A percentile compares a stretch with the other conserved stretches of the same genome.
Evolutionary conservation across 2,888 invertebrate species (phyloP).

Genomic region (Panopea generosa): DNA sequence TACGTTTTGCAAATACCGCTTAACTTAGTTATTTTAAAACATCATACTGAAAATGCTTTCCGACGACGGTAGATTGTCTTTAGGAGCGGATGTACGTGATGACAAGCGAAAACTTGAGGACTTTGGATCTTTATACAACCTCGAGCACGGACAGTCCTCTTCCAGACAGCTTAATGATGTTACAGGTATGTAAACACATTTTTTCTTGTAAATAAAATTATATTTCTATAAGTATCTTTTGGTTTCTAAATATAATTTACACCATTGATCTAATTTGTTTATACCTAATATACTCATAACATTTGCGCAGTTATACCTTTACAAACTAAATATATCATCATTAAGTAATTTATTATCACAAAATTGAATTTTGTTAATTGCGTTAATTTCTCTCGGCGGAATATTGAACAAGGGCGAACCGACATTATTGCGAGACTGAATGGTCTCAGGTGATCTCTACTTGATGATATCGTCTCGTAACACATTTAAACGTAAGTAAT

Average conservation of each 20-base stretch:
- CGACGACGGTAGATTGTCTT: slow-evolving; percentile 81
- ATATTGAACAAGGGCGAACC: no score
- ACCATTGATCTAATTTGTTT: slow-evolving; percentile 44
- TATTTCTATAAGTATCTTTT: slow-evolving; percentile 19
- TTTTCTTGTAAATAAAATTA: slow-evolving; percentile 5
- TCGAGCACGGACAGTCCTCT: slow-evolving; percentile 83
- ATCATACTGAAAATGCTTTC: slow-evolving; percentile 68
- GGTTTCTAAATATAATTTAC: slow-evolving; percentile 52
- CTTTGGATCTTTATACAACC: slow-evolving; percentile 94
- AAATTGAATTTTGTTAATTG: no score
- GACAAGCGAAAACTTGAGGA: slow-evolving; percentile 90
- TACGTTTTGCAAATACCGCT: not conserved
- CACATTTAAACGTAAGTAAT: slow-evolving; percentile 64
- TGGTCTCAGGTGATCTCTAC: slow-evolving; percentile 35
- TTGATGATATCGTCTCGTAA: slow-evolving; percentile 58
- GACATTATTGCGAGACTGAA: no score
- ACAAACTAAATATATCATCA: not conserved
- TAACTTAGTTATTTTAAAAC: no score
- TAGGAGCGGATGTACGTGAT: slow-evolving; percentile 83
- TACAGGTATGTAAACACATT: slow-evolving; percentile 67
- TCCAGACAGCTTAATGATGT: slow-evolving; percentile 68
- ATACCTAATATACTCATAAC: no score
- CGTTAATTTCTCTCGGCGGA: no score
- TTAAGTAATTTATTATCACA: no score
- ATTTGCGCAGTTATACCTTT: not conserved